These are phyloP conservation scores for Ophiothrix spiculata DNA, from an alignment of 35 echinoderm and acorn worm species.

Conservation along the genomic window DNA sequence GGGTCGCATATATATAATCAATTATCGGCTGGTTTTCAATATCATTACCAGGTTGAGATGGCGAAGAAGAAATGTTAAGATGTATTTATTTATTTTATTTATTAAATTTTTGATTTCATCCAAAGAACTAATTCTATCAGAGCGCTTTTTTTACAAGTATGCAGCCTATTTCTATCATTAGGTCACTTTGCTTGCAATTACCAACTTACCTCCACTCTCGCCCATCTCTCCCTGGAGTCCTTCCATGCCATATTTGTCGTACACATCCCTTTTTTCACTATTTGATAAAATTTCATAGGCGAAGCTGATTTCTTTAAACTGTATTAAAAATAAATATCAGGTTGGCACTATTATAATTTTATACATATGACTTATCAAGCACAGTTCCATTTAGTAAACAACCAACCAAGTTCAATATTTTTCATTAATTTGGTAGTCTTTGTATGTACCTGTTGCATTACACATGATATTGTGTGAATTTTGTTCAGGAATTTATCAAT, in stretches of 20 bases:
- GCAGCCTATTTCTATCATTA: not conserved
- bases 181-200: not conserved
- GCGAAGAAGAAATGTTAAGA: not conserved
- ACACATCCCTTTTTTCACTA: conserved; percentile 73
- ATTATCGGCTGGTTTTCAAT: not conserved
- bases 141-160: not conserved
- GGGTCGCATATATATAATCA: not conserved
- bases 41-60: not conserved
- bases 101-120: not conserved
- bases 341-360: not conserved
- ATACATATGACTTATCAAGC: not conserved
- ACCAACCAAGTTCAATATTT: not conserved
- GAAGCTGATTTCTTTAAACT: conserved; percentile 97
- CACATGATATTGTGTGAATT: not conserved
- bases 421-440: not conserved
- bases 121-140: not conserved
- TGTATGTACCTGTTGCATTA: not conserved
- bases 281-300: conserved; percentile 91
- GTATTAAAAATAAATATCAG: not conserved
- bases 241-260: conserved; percentile 86
- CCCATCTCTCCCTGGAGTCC: conserved; percentile 56
- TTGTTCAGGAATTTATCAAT: too few relatives aligned
- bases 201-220: conserved; percentile 58
- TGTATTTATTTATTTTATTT: not conserved
- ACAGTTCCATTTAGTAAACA: not conserved